Evolutionary conservation across 2,113 vertebrate species (phyloP).

Genomic region (Mobula hypostoma): DNA sequence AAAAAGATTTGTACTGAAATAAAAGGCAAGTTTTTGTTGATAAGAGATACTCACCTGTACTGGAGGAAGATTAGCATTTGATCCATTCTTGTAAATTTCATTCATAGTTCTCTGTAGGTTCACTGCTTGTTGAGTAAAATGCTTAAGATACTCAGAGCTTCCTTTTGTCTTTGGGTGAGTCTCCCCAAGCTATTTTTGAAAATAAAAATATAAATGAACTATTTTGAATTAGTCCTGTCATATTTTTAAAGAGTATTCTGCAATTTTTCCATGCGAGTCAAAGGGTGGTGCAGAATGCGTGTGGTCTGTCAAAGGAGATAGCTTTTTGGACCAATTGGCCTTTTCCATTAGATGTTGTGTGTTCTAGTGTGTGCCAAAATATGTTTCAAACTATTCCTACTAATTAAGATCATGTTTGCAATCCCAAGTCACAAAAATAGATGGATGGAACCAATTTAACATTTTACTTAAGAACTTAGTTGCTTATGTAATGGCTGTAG

Average conservation of each 20-base stretch:
- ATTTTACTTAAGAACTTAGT: neutral
- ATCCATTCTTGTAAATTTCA: conserved; percentile 58
- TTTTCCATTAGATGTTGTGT: neutral
- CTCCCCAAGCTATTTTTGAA: conserved; percentile 57
- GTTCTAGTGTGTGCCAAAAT: no score
- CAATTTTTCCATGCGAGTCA: neutral
- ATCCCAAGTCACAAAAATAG: neutral
- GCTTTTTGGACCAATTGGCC: neutral
- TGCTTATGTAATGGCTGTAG: neutral
- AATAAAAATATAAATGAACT: neutral
- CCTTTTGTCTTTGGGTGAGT: conserved; percentile 58
- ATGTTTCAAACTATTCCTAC: neutral
- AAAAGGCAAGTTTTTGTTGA: neutral
- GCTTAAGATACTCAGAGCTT: conserved; percentile 62
- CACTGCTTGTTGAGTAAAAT: conserved; percentile 69
- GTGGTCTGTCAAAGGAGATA: neutral
- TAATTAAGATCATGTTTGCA: neutral
- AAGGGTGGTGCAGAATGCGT: neutral
- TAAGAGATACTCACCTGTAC: conserved; percentile 54
- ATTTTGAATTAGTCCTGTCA: neutral
- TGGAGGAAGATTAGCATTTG: conserved; percentile 45
- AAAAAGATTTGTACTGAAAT: neutral
- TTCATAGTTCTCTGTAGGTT: conserved; percentile 65
- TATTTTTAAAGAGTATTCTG: neutral
- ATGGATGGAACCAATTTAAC: neutral